Evolutionary conservation across 2,797 vertebrate genomes (phyloP).

Genomic region (Diglossa cyanea): DNA sequence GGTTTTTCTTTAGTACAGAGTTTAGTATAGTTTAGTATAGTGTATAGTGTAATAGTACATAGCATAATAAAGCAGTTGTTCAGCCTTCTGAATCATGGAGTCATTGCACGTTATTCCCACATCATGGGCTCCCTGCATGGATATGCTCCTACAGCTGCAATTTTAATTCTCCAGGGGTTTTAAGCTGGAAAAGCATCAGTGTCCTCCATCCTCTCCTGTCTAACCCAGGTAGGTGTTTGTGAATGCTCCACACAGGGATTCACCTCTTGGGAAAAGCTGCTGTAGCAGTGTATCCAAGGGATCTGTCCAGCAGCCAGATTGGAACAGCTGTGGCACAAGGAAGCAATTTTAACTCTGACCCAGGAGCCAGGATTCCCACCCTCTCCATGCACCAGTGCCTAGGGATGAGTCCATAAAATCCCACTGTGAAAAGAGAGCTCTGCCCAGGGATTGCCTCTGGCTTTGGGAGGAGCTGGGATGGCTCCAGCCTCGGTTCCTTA

Average conservation of each 20-base stretch:
- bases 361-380: background rate
- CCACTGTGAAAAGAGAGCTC: background rate
- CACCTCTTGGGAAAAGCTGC: background rate
- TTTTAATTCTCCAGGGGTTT: background rate
- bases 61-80: too few species aligned
- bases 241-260: background rate
- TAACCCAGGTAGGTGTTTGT: background rate
- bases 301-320: background rate
- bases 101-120: too few species aligned
- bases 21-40: too few species aligned
- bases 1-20: too few species aligned
- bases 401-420: background rate
- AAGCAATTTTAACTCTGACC: background rate
- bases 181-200: background rate
- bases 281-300: background rate
- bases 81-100: too few species aligned
- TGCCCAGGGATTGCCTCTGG: background rate
- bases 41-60: too few species aligned
- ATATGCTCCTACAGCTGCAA: background rate
- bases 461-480: background rate
- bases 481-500: background rate
- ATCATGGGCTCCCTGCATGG: too few species aligned
- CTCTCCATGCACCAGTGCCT: background rate
- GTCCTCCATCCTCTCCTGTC: background rate
- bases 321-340: background rate